A percentile compares a stretch with the other conserved stretches of the same genome.
Conservation (phyloP, 2,888 invertebrate genomes). For the Criorhina ranunculi region DNA sequence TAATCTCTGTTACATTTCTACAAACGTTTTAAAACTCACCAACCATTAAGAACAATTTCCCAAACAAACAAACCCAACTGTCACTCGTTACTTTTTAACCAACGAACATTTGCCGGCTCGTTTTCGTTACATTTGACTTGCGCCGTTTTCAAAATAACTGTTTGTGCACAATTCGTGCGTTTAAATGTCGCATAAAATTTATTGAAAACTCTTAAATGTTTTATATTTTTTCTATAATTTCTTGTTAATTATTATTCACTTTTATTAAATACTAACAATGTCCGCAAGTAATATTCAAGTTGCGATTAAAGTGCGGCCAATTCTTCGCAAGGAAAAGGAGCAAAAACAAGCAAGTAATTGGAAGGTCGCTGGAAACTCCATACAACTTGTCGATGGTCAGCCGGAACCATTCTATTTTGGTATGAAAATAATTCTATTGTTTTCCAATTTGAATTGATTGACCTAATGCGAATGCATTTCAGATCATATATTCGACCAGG, state of each 20-base stretch:
- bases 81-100: constrained; percentile 1
- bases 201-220: constrained; percentile 47
- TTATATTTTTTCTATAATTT: constrained; percentile 6
- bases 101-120: constrained; percentile 2
- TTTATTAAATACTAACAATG: constrained; percentile 63
- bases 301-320: constrained; percentile 90
- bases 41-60: neutral
- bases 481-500: constrained; percentile 90
- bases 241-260: constrained; percentile 78
- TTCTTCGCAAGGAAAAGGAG: constrained; percentile 88
- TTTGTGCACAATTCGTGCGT: constrained; percentile 44
- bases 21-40: neutral
- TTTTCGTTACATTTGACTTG: constrained; percentile 52
- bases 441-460: neutral
- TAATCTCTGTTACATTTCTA: neutral
- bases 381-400: constrained; percentile 86
- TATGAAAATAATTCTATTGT: constrained; percentile 78
- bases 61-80: constrained; percentile 32
- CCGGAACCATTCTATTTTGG: constrained; percentile 85
- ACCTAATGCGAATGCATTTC: constrained; percentile 79
- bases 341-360: constrained; percentile 87
- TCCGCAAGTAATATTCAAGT: constrained; percentile 87
- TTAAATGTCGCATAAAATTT: constrained; percentile 58
- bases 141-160: constrained; percentile 71
- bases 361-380: constrained; percentile 87